Evolutionary conservation across 2,888 invertebrate species (phyloP).

Genomic region (Hymenopus coronatus): DNA sequence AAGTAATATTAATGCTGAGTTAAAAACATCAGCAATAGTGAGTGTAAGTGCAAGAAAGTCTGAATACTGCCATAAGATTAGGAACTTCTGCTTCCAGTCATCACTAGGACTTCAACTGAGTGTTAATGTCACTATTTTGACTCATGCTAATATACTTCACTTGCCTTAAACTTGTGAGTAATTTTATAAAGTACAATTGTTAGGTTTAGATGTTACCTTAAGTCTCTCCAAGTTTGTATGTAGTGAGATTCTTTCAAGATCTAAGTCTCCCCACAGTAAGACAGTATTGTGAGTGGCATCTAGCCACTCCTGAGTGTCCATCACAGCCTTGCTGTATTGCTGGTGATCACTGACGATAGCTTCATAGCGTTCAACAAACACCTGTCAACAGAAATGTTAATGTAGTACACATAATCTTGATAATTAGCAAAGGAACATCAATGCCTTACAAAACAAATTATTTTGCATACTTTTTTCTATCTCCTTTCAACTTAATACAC

Average conservation of each 20-base stretch:
- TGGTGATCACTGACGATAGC: conserved; percentile 86
- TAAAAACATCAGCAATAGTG: too few relatives aligned
- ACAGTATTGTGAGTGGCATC: conserved; percentile 80
- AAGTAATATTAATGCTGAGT: too few relatives aligned
- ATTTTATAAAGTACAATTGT: neutral
- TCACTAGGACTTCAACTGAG: neutral
- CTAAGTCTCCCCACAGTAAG: conserved; percentile 74
- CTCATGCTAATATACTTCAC: neutral
- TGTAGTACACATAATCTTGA: too few relatives aligned
- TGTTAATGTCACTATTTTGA: too few relatives aligned
- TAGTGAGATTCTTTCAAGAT: conserved; percentile 77
- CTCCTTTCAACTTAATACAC: too few relatives aligned
- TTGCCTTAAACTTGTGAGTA: too few relatives aligned
- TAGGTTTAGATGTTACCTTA: conserved; percentile 48
- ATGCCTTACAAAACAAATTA: too few relatives aligned
- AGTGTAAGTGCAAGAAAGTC: too few relatives aligned
- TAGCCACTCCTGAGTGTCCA: conserved; percentile 84
- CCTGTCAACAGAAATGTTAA: conserved; percentile 38
- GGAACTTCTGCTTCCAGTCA: neutral
- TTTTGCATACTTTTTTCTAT: too few relatives aligned
- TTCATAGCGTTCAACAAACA: conserved; percentile 81
- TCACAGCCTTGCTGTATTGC: conserved; percentile 80
- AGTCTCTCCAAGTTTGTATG: conserved; percentile 84
- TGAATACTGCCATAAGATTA: too few relatives aligned
- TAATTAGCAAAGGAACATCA: too few relatives aligned